Evolutionary conservation across 1,140 invertebrate genomes (phyloP).

Genomic region (Capitella teleta): DNA sequence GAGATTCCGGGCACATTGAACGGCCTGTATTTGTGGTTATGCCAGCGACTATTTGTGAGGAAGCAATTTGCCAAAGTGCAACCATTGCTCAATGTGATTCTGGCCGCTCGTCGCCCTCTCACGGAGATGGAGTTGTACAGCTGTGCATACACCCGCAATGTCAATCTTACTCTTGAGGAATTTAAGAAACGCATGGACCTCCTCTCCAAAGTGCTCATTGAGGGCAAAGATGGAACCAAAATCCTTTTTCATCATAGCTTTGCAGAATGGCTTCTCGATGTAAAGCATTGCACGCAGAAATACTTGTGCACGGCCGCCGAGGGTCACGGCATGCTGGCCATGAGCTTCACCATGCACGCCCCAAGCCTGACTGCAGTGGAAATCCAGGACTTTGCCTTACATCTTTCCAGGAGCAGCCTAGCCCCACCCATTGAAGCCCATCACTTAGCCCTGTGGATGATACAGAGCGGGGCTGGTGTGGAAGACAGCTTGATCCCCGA

Average conservation of each 20-base stretch:
- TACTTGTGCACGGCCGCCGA: slow-evolving; percentile 76
- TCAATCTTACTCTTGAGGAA: slow-evolving; percentile 67
- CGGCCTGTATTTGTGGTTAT: slow-evolving; percentile 87
- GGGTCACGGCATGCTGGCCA: slow-evolving; percentile 78
- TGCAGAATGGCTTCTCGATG: slow-evolving; percentile 85
- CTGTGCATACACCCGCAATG: slow-evolving; percentile 66
- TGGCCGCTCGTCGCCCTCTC: slow-evolving; percentile 74
- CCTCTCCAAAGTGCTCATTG: slow-evolving; percentile 53
- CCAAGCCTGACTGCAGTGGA: slow-evolving; percentile 45
- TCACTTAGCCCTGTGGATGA: slow-evolving; percentile 41
- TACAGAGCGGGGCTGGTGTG: slow-evolving; percentile 27
- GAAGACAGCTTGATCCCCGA: slow-evolving; percentile 28
- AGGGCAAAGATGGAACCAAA: slow-evolving; percentile 49
- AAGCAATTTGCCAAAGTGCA: slow-evolving; percentile 62
- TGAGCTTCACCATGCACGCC: slow-evolving; percentile 62
- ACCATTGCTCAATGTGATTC: slow-evolving; percentile 71
- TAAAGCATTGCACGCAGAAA: slow-evolving; percentile 91
- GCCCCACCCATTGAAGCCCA: slow-evolving; percentile 37
- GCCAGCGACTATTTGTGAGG: slow-evolving; percentile 70
- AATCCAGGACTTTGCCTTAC: slow-evolving; percentile 48
- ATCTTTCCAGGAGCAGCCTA: slow-evolving; percentile 43
- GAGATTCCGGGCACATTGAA: slow-evolving; percentile 91
- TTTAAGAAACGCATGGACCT: slow-evolving; percentile 70
- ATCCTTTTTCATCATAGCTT: slow-evolving; percentile 74
- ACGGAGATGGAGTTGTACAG: slow-evolving; percentile 65